These are phyloP conservation scores for Chiroxiphia lanceolata DNA, from an alignment of 2,797 vertebrate genomes.

Conservation along the genomic window DNA sequence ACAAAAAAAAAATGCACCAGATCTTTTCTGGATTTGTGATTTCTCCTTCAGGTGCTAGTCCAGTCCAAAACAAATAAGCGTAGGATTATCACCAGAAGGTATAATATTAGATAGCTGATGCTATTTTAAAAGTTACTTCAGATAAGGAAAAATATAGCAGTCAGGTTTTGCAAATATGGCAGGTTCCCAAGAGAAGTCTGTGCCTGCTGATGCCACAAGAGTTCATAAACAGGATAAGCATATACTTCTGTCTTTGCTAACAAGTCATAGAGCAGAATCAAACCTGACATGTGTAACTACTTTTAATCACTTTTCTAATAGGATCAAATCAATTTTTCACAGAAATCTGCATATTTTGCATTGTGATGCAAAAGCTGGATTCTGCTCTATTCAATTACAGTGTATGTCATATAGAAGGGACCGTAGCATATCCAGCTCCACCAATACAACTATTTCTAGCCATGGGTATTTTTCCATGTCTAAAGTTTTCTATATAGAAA, in stretches of 20 bases:
- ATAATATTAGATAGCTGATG: neutral
- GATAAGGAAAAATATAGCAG: neutral
- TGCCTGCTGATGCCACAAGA: neutral
- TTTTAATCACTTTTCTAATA: conserved; percentile 56
- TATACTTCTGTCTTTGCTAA: conserved; percentile 15
- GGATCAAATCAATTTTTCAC: conserved; percentile 48
- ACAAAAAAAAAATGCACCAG: neutral
- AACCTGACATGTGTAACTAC: conserved; percentile 39
- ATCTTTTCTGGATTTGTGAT: neutral
- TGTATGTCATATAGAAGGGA: neutral
- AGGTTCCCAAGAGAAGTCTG: neutral
- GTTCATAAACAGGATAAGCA: neutral
- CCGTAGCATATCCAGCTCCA: neutral
- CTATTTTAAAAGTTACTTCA: neutral
- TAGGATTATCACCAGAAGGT: neutral
- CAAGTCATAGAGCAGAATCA: conserved; percentile 29
- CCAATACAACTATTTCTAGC: neutral
- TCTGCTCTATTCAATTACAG: neutral
- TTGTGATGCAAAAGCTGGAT: neutral
- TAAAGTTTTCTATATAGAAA: neutral
- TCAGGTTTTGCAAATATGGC: neutral
- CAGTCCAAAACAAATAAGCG: neutral
- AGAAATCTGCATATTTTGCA: conserved; percentile 11
- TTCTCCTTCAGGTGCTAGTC: neutral
- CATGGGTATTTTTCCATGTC: neutral